Base-by-base conservation (phyloP, 92 coral and sea anemone genomes). In the Parazoanthus atlanticus region DNA sequence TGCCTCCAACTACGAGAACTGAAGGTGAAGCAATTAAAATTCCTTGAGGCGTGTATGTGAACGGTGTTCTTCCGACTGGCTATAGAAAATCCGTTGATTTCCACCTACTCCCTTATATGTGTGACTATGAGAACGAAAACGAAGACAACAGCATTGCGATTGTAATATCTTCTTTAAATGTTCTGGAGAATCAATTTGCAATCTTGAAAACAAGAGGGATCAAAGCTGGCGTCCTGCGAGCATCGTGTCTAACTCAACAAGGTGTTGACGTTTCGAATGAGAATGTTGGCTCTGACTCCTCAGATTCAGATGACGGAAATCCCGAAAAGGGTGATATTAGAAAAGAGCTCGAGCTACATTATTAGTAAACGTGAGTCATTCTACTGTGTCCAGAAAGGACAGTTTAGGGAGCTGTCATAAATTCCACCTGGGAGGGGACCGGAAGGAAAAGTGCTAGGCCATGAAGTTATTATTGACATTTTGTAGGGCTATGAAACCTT, bases 71-170 rank as follows among this genome's bases (percentile, higher is more conserved):
- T 71, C 93, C 90, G 1, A 91, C 90, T 3, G 91, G 89, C 41
- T 91, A 91, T 91, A 88, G 90, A 46, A 85, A 85, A 76, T 92
- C 94, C 17, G 84, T 92, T 10, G 85, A 89, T n/a, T 92, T 89
- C 79, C 94, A 89, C 84, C 34, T 92, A 23, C 89, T 89, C 69
- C 94, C 94, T 30, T 89, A 34, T 88, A 61, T 92, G 85, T 80
- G 25, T 30, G 94, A 92, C 52, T 79, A 81, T 73, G 47, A 64
- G 47, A 80, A 89, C 21, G 17, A 32, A 23, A 40, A 66, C 49
- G 76, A 66, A 25, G n/a, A n/a, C n/a, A 29, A 54, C 74, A 85
- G 89, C 85, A 88, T 76, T 75, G 87, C 71, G 46, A 34, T 89
- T 49, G 91, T 91, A 13, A 84, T 85, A 25, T 81, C 87, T 8